phyloP scores from a whole-genome alignment of 2,113 vertebrate species.

The Ardeotis arabs region DNA sequence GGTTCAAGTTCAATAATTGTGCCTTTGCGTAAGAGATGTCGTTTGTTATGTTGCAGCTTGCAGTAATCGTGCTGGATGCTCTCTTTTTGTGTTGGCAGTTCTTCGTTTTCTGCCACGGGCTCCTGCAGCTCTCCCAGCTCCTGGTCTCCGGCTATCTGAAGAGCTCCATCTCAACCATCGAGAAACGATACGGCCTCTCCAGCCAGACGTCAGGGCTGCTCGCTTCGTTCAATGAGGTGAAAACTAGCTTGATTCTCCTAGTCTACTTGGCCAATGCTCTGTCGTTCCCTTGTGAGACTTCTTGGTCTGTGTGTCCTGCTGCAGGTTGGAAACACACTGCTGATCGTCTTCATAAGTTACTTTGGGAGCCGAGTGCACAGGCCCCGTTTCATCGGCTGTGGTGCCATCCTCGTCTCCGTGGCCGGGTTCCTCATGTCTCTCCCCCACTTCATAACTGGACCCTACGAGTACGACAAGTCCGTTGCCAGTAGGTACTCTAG shows the following conservation, averaged over 20 bases:
- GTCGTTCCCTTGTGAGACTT: accelerated
- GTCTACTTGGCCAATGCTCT: accelerated
- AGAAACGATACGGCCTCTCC: slow-evolving; percentile 90
- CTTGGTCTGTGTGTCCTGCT: not conserved
- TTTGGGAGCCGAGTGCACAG: slow-evolving; percentile 90
- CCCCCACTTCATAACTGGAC: slow-evolving; percentile 86
- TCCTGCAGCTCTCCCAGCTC: slow-evolving; percentile 89
- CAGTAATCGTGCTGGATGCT: not conserved
- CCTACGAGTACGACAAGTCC: slow-evolving; percentile 74
- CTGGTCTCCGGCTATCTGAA: slow-evolving; percentile 92
- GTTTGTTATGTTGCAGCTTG: not conserved
- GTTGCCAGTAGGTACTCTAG: slow-evolving; percentile 75
- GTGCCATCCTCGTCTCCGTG: slow-evolving; percentile 85
- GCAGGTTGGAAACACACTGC: slow-evolving; percentile 91
- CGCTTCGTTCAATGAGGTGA: slow-evolving; percentile 92
- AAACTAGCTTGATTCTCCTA: not conserved
- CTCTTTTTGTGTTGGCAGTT: slow-evolving; percentile 73
- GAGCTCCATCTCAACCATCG: slow-evolving; percentile 93
- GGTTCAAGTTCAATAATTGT: accelerated
- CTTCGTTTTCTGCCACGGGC: slow-evolving; percentile 90
- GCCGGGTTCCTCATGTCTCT: slow-evolving; percentile 85
- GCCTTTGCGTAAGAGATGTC: not conserved
- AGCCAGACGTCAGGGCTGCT: slow-evolving; percentile 90
- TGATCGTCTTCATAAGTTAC: slow-evolving; percentile 94
- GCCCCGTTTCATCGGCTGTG: slow-evolving; percentile 86